Evolutionary conservation across 2,797 vertebrate genomes (phyloP), one percentile per base, ranked within the genome.

Genomic region (Sternarchorhynchus goeldii): DNA sequence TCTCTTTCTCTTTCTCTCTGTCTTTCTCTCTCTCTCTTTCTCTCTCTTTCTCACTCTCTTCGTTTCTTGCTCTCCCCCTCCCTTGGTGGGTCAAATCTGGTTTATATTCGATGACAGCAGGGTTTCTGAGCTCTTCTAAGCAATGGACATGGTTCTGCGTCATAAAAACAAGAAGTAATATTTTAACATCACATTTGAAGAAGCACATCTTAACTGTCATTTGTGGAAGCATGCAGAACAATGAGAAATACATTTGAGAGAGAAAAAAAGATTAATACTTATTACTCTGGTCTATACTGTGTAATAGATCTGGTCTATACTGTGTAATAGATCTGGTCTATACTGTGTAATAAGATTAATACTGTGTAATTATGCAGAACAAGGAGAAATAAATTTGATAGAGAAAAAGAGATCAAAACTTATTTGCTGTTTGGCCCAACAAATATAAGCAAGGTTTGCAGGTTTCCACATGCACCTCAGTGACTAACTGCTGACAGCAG

Each of bases 81-180:
- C 39, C 73, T 59, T n/a, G 1, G 68, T 36, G 68, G 65, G 68
- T 76, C 68, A 76, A 81, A 76, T 81, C 74, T 81, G 79, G 68
- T 81, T 81, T 17, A 6, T 76, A 76, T 81, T 81, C 68, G 60
- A 25, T 66, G 67, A 73, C 79, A 64, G 68, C 55, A 6, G 79
- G 79, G 62, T 4, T 58, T 63, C 68, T 67, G 39, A 64, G 68
- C 39, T 32, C 60, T 71, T 72, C 69, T 78, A 58, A 65, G 21
- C 60, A 39, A 72, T 72, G 31, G 31, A 70, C 45, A 64, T 70
- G 66, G 58, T 39, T 80, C 45, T 29, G 55, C 65, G 55, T 63
- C 65, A 56, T 50, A 34, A 80, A 69, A 75, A 80, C 57, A 79
- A 62, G 57, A 74, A 29, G 60, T 41, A 4, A 45, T 68, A 12